phyloP scores from a whole-genome alignment of 2,113 vertebrate species.

The Boulengeromyrus knoepffleri region DNA sequence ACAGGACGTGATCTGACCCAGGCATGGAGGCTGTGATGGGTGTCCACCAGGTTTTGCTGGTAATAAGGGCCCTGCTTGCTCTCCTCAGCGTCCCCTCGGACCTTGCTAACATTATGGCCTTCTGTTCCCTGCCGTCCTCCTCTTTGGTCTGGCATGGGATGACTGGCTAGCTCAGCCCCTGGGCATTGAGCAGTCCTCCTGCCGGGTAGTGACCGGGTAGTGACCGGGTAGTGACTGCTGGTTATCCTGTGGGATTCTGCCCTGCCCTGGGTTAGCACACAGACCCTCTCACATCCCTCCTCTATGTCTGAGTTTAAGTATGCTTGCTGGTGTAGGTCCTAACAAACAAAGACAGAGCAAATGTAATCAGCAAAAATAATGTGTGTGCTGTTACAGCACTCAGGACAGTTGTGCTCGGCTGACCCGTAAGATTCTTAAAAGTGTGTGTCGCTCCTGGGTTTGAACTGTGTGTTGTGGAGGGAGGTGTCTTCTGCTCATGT shows the following conservation, averaged over 20 bases:
- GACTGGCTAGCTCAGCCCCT: neutral
- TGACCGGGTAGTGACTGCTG: neutral
- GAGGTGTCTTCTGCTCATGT: conserved; percentile 31
- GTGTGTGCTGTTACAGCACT: neutral
- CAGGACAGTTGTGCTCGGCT: neutral
- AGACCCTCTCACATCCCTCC: neutral
- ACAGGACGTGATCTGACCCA: neutral
- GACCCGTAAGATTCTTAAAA: neutral
- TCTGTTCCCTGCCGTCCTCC: neutral
- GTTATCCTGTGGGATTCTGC: neutral
- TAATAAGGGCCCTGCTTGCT: neutral
- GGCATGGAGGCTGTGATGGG: neutral
- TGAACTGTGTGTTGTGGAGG: conserved; percentile 23
- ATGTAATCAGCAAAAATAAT: neutral
- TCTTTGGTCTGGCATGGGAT: neutral
- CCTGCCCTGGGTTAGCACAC: neutral
- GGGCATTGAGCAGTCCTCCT: neutral
- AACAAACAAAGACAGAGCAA: neutral
- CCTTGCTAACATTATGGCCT: neutral
- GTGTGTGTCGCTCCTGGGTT: neutral
- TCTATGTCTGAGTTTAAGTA: neutral
- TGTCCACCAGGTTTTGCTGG: neutral
- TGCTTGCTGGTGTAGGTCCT: neutral
- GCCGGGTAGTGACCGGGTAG: neutral
- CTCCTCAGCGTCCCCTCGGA: neutral